Evolutionary conservation across 2,797 vertebrate species (phyloP), one percentile per base, ranked within the genome.

Genomic region (Urocyon cinereoargenteus): DNA sequence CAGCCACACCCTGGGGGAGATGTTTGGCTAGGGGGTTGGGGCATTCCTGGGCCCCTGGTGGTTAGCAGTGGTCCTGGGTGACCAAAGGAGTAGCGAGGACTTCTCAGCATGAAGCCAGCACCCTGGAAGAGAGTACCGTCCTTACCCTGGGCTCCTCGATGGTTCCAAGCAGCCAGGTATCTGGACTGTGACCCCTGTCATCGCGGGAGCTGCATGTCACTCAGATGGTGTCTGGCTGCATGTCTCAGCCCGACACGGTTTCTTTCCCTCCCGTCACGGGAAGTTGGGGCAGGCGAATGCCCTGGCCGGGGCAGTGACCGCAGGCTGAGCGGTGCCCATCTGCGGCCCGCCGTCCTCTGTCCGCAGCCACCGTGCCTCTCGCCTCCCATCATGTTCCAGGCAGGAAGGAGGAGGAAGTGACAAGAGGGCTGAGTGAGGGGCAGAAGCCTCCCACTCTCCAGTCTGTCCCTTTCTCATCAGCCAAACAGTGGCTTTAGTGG

Each of bases 331-430:
- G 0, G 13, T 2, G 53, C 85, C 26, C 28, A 3, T 3, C 89
- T 6, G 21, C 0, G 5, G 31, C 24, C 64, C 4, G 36, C 28
- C 0, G 0, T n/a, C 34, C n/a, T 24, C 16, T 0, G 4, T 11
- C 26, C 15, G 36, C 4, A 31, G 45, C 51, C 16, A 8, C 26
- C 59, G 2, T 1, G 18, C 79, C 40, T n/a, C 24, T 9, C 21
- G 13, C 57, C 51, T 53, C 45, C 24, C 10, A 1, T 11, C 12
- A 0, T 12, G 22, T n/a, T 45, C n/a, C 14, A 8, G 9, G 28
- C 0, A 1, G 90, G 85, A 73, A 55, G 77, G 3, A 18, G 86
- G n/a, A 6, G 31, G 49, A 10, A 9, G 70, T 12, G 14, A 14
- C 6, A 0, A 9, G 45, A 18, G n/a, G 34, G 24, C 82, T 18